phyloP scores from a whole-genome alignment of 1,140 invertebrate genomes.

The Babylonia areolata region DNA sequence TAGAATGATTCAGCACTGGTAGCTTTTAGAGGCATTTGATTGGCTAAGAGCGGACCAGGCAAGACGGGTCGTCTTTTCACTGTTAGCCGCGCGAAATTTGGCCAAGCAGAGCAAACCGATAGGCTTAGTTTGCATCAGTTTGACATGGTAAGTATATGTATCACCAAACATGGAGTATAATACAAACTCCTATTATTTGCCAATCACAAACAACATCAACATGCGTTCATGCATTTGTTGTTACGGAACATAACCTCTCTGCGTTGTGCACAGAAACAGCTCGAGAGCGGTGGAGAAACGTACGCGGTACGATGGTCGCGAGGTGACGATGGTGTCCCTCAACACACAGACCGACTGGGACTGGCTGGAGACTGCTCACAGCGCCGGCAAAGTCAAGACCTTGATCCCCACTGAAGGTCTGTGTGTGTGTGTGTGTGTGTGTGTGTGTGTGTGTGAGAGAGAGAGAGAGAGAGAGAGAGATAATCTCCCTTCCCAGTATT shows the following conservation, averaged over 20 bases:
- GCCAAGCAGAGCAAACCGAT: no score
- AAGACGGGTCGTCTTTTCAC: no score
- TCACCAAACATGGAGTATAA: not conserved
- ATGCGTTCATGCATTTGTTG: not conserved
- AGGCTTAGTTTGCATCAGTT: not conserved
- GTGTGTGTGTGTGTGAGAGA: not conserved
- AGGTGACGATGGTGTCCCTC: constrained; percentile 59
- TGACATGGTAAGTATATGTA: no score
- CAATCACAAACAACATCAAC: no score
- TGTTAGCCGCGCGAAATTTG: no score
- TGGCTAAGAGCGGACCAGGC: no score
- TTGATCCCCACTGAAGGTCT: constrained; percentile 24
- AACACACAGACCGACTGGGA: constrained; percentile 72
- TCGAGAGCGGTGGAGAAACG: constrained; percentile 40
- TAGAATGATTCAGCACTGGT: no score
- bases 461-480: no score
- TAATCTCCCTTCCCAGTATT: no score
- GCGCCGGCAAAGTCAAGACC: constrained; percentile 15
- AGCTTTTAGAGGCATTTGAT: no score
- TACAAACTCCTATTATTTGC: not conserved
- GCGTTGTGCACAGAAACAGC: constrained; percentile 17
- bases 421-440: not conserved
- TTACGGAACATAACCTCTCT: no score
- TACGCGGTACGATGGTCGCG: constrained; percentile 58
- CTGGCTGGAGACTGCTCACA: constrained; percentile 62